phyloP scores from a whole-genome alignment of 2,797 vertebrate species.

The Acanthis flammea region DNA sequence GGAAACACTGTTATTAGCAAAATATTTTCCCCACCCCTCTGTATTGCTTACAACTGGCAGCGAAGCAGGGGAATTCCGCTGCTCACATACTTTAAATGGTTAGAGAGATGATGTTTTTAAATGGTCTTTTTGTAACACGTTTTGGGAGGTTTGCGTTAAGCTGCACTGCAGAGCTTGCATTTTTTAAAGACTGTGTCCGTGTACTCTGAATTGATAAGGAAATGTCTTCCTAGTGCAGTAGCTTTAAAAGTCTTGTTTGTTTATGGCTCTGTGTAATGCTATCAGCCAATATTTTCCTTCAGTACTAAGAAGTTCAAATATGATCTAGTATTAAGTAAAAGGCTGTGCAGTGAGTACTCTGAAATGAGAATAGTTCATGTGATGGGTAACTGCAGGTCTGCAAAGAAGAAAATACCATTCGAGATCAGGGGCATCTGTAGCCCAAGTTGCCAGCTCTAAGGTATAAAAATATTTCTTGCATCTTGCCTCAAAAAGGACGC shows the following conservation, averaged over 20 bases:
- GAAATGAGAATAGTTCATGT: not conserved
- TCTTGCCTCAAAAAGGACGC: not conserved
- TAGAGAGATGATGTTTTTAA: constrained; percentile 46
- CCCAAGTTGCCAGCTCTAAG: not conserved
- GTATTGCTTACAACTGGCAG: constrained; percentile 41
- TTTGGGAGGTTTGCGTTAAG: not conserved
- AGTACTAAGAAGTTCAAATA: not conserved
- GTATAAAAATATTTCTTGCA: not conserved
- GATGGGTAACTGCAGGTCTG: not conserved
- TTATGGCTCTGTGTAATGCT: not conserved
- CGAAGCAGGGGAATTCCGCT: constrained; percentile 39
- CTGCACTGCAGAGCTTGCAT: not conserved
- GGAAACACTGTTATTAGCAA: constrained; percentile 52
- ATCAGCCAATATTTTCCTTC: not conserved
- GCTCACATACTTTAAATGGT: constrained; percentile 53
- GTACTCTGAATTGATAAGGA: not conserved
- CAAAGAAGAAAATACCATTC: not conserved
- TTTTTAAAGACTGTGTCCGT: not conserved
- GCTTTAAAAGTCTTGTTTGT: not conserved
- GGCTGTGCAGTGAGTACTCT: not conserved
- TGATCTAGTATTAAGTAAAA: not conserved
- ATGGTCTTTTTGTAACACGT: constrained; percentile 15
- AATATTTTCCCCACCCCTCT: not conserved
- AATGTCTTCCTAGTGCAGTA: not conserved
- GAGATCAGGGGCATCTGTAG: not conserved